Conservation (phyloP, 2,113 vertebrate genomes). For the Stegostoma tigrinum region DNA sequence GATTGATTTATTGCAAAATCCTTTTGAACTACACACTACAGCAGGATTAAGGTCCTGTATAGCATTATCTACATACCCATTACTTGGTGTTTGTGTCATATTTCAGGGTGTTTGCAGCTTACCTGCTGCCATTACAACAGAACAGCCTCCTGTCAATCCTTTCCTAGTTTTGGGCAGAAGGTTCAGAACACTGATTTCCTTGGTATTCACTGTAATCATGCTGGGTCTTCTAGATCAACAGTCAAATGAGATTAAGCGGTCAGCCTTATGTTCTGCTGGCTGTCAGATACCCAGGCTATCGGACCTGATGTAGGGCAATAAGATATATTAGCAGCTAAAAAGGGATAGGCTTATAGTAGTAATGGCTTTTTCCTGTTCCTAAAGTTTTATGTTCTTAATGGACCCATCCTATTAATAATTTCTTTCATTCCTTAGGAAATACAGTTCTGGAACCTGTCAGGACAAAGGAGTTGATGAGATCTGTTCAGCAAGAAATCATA, state of each 20-base stretch:
- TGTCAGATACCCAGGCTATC: neutral
- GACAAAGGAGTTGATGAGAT: neutral
- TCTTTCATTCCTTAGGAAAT: slow-evolving; percentile 1
- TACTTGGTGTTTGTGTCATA: neutral
- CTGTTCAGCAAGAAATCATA: neutral
- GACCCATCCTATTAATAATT: neutral
- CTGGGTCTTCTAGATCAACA: neutral
- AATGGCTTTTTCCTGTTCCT: neutral
- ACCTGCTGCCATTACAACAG: neutral
- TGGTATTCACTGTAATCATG: neutral
- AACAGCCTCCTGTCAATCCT: neutral
- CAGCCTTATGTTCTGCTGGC: neutral
- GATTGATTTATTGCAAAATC: neutral
- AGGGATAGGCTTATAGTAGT: neutral
- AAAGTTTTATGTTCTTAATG: neutral
- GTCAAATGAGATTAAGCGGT: neutral
- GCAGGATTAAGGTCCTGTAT: neutral
- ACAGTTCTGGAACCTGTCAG: neutral
- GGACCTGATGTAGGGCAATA: neutral
- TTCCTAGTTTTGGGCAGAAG: neutral
- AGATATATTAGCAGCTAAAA: neutral
- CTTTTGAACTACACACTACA: neutral
- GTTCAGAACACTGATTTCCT: neutral
- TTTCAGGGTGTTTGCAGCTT: neutral
- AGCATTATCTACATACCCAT: neutral